Evolutionary conservation across 2,888 invertebrate species (phyloP), one percentile per base, ranked within the genome.

Genomic region (Dasypogon diadema): DNA sequence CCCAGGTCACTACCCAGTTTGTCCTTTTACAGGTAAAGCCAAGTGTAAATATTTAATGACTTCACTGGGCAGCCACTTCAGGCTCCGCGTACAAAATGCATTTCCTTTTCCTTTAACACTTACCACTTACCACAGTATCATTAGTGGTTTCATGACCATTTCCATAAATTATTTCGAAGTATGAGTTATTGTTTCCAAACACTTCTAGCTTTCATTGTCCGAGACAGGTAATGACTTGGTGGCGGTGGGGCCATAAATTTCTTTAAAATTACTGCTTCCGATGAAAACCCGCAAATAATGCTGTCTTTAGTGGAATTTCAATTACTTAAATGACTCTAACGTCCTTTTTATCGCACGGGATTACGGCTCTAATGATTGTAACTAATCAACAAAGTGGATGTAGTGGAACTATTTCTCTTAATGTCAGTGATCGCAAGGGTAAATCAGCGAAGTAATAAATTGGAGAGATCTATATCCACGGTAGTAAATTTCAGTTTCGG

Each of bases 21-120:
- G 65, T 63, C 58, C 75, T 75, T 75, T 75, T 75, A n/a, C 56
- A 73, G 56, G 73, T 55, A 73, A 73, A 75, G n/a, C 51, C 60
- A 51, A 63, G 37, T 63, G 63, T 75, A 63, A 75, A 75, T 75
- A 63, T 63, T 75, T 75, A 75, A 75, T 74, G 74, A 60, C 74
- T 58, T 30, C 55, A 56, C 74, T 42, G 56, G 48, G 21, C 58
- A 46, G 58, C 46, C 54, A 42, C 46, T 55, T 24, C 30, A 30
- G 54, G 14, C 21, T 12, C n/a, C 21, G 10, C n/a, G 30, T 10
- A 10, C 42, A 24, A 42, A 56, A 56, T 56, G 55, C 42, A 37
- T 56, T 56, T 73, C 56, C 54, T 70, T 70, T 70, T 54, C 70
- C 56, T 55, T 73, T 56, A 73, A 56, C 55, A 55, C 72, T 72